phyloP scores from a whole-genome alignment of 2,888 invertebrate genomes.

The Drosophila lutescens region DNA sequence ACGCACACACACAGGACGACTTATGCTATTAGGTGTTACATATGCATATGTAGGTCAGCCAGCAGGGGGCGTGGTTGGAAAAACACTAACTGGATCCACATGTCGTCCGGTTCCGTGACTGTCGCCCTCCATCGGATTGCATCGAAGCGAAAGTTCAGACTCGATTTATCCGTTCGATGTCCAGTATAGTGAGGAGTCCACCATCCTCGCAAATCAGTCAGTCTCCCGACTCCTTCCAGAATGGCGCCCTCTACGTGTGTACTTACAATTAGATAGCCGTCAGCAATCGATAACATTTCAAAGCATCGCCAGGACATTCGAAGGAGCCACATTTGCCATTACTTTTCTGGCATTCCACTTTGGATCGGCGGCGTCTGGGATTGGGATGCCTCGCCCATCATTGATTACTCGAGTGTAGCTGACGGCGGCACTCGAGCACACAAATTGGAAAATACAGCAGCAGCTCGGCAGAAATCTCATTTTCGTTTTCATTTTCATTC shows the following conservation, averaged over 20 bases:
- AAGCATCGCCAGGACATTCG: constrained; percentile 20
- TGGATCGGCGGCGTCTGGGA: constrained; percentile 36
- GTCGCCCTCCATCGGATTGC: constrained; percentile 13
- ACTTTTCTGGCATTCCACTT: constrained; percentile 55
- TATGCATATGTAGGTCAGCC: constrained; percentile 54
- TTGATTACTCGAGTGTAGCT: constrained; percentile 73
- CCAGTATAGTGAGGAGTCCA: background rate
- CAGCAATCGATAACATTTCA: constrained; percentile 60
- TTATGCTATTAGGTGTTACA: constrained; percentile 49
- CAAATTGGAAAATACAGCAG: constrained; percentile 68
- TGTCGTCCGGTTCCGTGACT: constrained; percentile 66
- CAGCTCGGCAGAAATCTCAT: constrained; percentile 40
- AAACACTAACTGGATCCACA: constrained; percentile 63
- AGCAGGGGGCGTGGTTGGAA: constrained; percentile 41
- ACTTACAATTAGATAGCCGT: constrained; percentile 70
- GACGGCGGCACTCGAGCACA: constrained; percentile 70
- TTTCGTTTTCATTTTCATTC: constrained; percentile 58
- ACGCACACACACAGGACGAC: constrained; percentile 12
- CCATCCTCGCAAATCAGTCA: constrained; percentile 25
- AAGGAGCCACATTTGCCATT: constrained; percentile 54
- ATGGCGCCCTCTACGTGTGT: constrained; percentile 49
- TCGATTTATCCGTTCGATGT: constrained; percentile 29
- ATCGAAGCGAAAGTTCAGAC: constrained; percentile 46
- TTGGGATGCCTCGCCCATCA: constrained; percentile 45
- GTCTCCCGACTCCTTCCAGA: constrained; percentile 10